Conservation (phyloP, 2,888 invertebrate genomes). For the Aplocera efformata region DNA sequence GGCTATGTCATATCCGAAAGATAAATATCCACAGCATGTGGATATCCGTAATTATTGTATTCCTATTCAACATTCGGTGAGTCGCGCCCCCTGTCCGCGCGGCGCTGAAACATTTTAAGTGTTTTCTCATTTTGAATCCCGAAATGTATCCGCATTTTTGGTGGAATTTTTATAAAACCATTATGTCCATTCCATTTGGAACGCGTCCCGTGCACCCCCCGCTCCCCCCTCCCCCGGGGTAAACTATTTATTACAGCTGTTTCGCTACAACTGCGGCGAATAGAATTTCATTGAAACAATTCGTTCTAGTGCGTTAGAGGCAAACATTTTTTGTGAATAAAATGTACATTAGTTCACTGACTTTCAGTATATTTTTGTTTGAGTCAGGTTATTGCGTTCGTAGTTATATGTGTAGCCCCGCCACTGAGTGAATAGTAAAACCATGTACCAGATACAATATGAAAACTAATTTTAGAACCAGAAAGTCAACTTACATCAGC, state of each 20-base stretch:
- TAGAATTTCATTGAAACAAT: constrained; percentile 15
- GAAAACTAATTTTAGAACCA: no score
- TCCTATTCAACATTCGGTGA: not conserved
- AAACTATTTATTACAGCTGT: constrained; percentile 16
- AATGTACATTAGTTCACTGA: no score
- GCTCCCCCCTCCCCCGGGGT: not conserved
- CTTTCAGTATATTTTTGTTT: no score
- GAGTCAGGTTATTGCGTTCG: no score
- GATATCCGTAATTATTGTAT: not conserved
- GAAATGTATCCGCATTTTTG: not conserved
- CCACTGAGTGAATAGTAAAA: no score
- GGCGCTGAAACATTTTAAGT: not conserved
- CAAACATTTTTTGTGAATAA: no score
- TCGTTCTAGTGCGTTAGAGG: constrained; percentile 1
- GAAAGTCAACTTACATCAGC: no score
- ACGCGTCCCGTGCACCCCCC: not conserved
- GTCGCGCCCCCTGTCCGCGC: not conserved
- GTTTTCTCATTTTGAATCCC: not conserved
- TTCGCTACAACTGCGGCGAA: constrained; percentile 4
- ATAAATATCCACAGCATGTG: no score
- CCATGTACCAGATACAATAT: no score
- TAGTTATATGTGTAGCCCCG: no score
- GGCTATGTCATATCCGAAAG: no score
- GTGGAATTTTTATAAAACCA: constrained; percentile 4
- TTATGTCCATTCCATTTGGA: not conserved